These are phyloP conservation scores for Phasianus colchicus DNA, from an alignment of 2,113 vertebrate genomes.

Conservation along the genomic window DNA sequence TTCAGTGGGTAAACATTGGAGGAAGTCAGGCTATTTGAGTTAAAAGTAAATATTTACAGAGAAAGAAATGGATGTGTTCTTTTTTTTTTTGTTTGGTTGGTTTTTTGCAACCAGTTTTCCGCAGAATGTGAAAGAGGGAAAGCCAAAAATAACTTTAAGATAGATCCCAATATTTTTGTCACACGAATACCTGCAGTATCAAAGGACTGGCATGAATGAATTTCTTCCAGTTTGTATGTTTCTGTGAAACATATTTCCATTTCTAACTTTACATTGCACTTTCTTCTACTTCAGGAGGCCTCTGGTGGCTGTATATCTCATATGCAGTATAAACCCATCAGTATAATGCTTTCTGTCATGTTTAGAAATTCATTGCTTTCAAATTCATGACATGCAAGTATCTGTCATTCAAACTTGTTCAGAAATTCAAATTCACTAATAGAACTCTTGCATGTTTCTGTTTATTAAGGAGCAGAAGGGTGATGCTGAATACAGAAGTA, in stretches of 20 bases:
- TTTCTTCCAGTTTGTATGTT: background rate
- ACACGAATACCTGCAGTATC: background rate
- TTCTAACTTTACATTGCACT: background rate
- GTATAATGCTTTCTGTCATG: background rate
- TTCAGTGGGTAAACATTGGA: background rate
- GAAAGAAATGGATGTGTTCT: background rate
- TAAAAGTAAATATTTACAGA: background rate
- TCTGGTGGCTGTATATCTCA: background rate
- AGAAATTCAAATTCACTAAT: constrained; percentile 29
- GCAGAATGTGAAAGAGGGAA: background rate
- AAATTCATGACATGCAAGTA: constrained; percentile 30
- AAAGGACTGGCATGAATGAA: background rate
- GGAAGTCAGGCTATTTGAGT: background rate
- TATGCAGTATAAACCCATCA: background rate
- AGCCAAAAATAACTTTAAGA: background rate
- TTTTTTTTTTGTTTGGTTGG: background rate
- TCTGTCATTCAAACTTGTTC: background rate
- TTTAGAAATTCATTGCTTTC: constrained; percentile 17
- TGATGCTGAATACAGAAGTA: background rate
- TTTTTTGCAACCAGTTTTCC: background rate
- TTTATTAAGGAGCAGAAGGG: constrained; percentile 4
- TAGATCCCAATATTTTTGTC: background rate
- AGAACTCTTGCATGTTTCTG: background rate
- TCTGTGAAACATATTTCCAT: background rate
- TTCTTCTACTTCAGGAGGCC: background rate